These are phyloP conservation scores for Atethmia centrago DNA, from an alignment of 2,888 invertebrate genomes.

Conservation along the genomic window DNA sequence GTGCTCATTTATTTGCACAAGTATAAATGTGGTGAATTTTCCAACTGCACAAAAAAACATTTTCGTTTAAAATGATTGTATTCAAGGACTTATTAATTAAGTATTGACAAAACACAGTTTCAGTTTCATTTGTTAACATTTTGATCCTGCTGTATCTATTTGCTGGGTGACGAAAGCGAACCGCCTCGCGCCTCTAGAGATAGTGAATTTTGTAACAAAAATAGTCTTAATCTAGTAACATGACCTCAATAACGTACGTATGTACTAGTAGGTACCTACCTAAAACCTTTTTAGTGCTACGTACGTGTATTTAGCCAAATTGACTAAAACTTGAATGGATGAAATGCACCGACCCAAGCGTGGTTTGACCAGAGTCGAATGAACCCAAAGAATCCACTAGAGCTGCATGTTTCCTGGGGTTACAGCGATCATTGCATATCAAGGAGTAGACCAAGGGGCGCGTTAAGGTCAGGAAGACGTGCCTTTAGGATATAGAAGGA, in stretches of 20 bases:
- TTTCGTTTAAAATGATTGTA: slow-evolving; percentile 20
- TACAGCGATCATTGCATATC: too few species aligned
- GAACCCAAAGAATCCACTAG: too few species aligned
- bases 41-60: slow-evolving; percentile 43
- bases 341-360: too few species aligned
- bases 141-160: slow-evolving; percentile 14
- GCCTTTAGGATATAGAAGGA: too few species aligned
- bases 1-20: slow-evolving; percentile 39
- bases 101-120: slow-evolving; percentile 39
- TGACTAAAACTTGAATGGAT: too few species aligned
- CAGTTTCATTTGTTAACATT: slow-evolving; percentile 13
- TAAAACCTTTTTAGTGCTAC: background rate
- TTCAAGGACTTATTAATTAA: slow-evolving; percentile 46
- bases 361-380: too few species aligned
- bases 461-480: too few species aligned
- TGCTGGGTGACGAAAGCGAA: slow-evolving; percentile 11
- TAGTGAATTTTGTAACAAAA: slow-evolving; percentile 4
- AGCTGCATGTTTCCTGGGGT: too few species aligned
- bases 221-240: slow-evolving; percentile 4
- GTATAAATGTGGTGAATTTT: slow-evolving; percentile 23
- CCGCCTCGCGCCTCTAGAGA: background rate
- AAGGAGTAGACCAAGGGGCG: too few species aligned
- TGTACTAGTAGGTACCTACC: background rate
- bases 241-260: slow-evolving; percentile 29
- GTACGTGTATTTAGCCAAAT: background rate